Evolutionary conservation across 2,113 vertebrate species (phyloP).

Genomic region (Zingel zingel): DNA sequence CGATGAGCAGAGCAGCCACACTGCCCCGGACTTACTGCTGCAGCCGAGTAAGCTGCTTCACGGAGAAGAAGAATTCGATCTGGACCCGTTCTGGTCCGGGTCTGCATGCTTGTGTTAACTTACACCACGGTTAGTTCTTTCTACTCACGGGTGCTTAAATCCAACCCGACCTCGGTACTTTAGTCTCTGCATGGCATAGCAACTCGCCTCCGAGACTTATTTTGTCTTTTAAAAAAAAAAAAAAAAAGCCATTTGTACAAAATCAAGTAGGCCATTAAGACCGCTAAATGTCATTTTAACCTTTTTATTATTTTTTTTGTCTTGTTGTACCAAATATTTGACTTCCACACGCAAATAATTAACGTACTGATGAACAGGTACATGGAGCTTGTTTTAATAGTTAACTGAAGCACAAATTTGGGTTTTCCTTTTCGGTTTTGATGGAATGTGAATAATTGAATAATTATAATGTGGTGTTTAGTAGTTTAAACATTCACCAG

Average conservation of each 20-base stretch:
- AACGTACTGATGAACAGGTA: constrained; percentile 34
- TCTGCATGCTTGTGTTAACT: constrained; percentile 55
- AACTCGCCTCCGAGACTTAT: constrained; percentile 31
- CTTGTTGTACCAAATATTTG: constrained; percentile 71
- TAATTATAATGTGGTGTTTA: neutral
- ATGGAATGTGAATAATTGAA: constrained; percentile 16
- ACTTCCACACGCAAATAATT: constrained; percentile 35
- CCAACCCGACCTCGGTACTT: constrained; percentile 74
- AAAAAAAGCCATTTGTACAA: constrained; percentile 71
- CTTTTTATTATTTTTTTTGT: constrained; percentile 61
- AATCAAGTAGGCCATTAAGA: constrained; percentile 49
- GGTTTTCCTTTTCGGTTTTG: constrained; percentile 9
- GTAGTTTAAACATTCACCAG: constrained; percentile 18
- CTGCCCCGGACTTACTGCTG: neutral
- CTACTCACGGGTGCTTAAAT: constrained; percentile 69
- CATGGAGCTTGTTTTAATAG: constrained; percentile 18
- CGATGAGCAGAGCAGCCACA: neutral
- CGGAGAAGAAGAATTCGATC: neutral
- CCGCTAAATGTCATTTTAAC: constrained; percentile 47
- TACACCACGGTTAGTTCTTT: constrained; percentile 45
- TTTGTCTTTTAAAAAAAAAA: constrained; percentile 46
- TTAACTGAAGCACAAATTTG: constrained; percentile 59
- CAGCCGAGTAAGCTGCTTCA: neutral
- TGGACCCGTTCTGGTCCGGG: neutral
- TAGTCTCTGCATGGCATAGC: constrained; percentile 22